These are phyloP conservation scores for Epinephelus malabaricus DNA, from an alignment of 2,797 vertebrate species.

Conservation along the genomic window DNA sequence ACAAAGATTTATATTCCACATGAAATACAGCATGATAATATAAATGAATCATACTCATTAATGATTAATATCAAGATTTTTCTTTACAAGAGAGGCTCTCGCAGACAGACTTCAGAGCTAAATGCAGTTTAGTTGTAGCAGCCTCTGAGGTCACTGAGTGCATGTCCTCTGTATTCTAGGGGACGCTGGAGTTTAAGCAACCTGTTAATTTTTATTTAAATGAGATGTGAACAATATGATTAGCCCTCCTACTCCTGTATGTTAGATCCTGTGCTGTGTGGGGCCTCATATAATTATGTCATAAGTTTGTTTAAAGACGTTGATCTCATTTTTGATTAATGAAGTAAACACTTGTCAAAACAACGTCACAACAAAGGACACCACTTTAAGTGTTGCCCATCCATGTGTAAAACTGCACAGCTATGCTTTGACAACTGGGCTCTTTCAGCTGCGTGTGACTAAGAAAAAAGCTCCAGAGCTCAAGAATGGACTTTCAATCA, in stretches of 20 bases:
- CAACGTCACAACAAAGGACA: too few species aligned
- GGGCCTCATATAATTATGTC: background rate
- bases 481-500: background rate
- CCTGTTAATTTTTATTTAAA: background rate
- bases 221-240: background rate
- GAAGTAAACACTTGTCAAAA: background rate
- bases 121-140: background rate
- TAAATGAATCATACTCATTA: background rate
- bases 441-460: background rate
- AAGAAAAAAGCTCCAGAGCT: background rate
- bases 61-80: background rate
- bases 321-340: background rate
- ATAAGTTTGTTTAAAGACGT: background rate
- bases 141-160: background rate
- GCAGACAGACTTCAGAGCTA: background rate
- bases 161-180: background rate
- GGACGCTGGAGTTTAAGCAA: background rate
- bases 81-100: background rate
- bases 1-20: conserved; percentile 1
- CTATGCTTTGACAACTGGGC: background rate
- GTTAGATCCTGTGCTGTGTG: background rate
- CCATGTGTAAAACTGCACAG: background rate
- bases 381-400: too few species aligned
- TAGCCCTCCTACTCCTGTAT: background rate
- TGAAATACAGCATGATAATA: background rate